phyloP scores from a whole-genome alignment of 2,797 vertebrate species.

The Eospalax fontanierii region DNA sequence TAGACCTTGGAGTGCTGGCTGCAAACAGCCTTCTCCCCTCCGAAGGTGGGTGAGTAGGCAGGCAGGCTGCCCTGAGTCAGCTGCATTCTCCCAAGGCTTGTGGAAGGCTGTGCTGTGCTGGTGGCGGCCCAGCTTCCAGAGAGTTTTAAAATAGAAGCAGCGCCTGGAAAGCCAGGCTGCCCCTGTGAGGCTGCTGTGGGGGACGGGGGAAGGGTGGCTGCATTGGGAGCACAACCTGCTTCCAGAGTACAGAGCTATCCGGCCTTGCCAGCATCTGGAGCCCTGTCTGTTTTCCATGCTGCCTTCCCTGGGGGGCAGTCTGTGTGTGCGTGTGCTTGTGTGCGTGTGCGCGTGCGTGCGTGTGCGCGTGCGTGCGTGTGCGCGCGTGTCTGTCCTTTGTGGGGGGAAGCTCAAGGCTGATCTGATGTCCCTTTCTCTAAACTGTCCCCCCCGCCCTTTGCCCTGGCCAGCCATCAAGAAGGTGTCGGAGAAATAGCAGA shows the following conservation, averaged over 20 bases:
- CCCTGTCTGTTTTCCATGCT: background rate
- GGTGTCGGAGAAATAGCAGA: background rate
- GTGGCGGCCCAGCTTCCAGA: conserved; percentile 48
- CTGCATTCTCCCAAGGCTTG: background rate
- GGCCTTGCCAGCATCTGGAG: background rate
- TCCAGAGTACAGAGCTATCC: background rate
- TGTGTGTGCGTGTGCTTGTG: background rate
- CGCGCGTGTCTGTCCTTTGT: background rate
- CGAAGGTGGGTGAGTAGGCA: background rate
- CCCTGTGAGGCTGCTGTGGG: background rate
- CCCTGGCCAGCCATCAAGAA: background rate
- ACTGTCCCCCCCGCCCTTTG: background rate
- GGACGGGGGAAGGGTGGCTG: conserved; percentile 34
- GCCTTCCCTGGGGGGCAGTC: background rate
- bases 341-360: background rate
- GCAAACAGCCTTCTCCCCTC: background rate
- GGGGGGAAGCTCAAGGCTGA: background rate
- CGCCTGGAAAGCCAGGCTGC: conserved; percentile 64
- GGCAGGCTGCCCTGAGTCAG: conserved; percentile 21
- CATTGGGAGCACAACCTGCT: background rate
- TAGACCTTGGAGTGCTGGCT: background rate
- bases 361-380: no score
- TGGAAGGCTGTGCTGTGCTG: background rate
- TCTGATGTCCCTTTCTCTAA: background rate
- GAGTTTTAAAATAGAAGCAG: conserved; percentile 79